phyloP scores from a whole-genome alignment of 2,797 vertebrate species.

The Microchirus variegatus region DNA sequence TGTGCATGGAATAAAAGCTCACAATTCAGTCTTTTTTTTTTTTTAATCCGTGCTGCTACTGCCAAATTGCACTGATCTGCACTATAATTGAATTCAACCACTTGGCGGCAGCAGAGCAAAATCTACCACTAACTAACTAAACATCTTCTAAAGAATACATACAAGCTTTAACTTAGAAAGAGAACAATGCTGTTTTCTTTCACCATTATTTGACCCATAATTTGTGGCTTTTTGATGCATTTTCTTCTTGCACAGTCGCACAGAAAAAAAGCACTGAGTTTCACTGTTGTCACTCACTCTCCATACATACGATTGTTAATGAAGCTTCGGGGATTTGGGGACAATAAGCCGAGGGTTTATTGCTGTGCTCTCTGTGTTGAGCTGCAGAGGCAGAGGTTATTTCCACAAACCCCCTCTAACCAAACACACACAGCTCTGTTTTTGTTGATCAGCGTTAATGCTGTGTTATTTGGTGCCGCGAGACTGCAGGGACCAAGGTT shows the following conservation, averaged over 20 bases:
- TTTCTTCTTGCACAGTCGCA: too few species aligned
- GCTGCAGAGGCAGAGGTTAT: constrained; percentile 67
- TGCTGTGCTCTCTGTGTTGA: constrained; percentile 52
- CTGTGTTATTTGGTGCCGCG: constrained; percentile 72
- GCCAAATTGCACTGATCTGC: too few species aligned
- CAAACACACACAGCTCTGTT: constrained; percentile 49
- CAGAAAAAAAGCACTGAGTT: too few species aligned
- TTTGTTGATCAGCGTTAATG: constrained; percentile 67
- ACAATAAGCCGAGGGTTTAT: constrained; percentile 73
- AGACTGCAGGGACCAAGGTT: constrained; percentile 76
- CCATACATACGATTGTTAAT: constrained; percentile 37
- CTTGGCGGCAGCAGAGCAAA: not conserved
- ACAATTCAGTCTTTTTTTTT: not conserved
- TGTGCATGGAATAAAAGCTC: constrained; percentile 26
- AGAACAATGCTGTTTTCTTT: too few species aligned
- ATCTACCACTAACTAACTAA: too few species aligned
- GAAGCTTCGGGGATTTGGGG: constrained; percentile 67
- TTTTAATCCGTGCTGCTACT: too few species aligned
- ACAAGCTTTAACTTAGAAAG: too few species aligned
- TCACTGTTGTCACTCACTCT: too few species aligned
- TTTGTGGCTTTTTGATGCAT: too few species aligned
- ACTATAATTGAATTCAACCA: not conserved
- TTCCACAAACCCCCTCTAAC: constrained; percentile 67
- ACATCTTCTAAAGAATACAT: too few species aligned
- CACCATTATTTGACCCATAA: too few species aligned